These are phyloP conservation scores for Diogma glabrata DNA, from an alignment of 2,888 invertebrate genomes.

Conservation along the genomic window DNA sequence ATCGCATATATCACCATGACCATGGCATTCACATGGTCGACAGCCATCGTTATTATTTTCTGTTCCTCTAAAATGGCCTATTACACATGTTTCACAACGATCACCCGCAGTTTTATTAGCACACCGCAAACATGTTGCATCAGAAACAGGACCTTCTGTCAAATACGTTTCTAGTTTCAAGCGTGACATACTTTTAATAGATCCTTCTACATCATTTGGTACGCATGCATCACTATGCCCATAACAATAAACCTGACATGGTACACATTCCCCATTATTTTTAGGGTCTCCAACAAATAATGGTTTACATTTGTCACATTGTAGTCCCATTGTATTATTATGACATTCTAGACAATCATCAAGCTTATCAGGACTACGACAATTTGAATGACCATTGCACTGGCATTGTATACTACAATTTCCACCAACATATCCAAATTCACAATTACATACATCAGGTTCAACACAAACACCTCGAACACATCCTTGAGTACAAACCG, in stretches of 20 bases:
- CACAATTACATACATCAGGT: slow-evolving; percentile 75
- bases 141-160: slow-evolving; percentile 52
- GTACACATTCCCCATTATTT: slow-evolving; percentile 74
- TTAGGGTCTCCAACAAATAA: slow-evolving; percentile 84
- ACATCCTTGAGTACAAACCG: slow-evolving; percentile 75
- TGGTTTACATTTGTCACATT: slow-evolving; percentile 83
- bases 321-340: slow-evolving; percentile 88
- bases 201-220: slow-evolving; percentile 39
- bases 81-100: slow-evolving; percentile 68
- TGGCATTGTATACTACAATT: slow-evolving; percentile 90
- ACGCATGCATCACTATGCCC: slow-evolving; percentile 77
- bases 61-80: slow-evolving; percentile 63
- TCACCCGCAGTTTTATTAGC: slow-evolving; percentile 70
- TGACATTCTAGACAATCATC: slow-evolving; percentile 73
- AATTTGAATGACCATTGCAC: slow-evolving; percentile 90
- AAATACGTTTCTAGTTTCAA: slow-evolving; percentile 50
- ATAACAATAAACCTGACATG: slow-evolving; percentile 81
- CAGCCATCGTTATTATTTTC: slow-evolving; percentile 67
- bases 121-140: slow-evolving; percentile 77
- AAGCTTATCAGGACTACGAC: slow-evolving; percentile 73
- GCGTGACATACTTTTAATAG: slow-evolving; percentile 39
- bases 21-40: slow-evolving; percentile 82
- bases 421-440: slow-evolving; percentile 89
- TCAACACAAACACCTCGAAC: slow-evolving; percentile 73
- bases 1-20: slow-evolving; percentile 86